phyloP scores from a whole-genome alignment of 2,113 vertebrate genomes.

The Spilogale gracilis region DNA sequence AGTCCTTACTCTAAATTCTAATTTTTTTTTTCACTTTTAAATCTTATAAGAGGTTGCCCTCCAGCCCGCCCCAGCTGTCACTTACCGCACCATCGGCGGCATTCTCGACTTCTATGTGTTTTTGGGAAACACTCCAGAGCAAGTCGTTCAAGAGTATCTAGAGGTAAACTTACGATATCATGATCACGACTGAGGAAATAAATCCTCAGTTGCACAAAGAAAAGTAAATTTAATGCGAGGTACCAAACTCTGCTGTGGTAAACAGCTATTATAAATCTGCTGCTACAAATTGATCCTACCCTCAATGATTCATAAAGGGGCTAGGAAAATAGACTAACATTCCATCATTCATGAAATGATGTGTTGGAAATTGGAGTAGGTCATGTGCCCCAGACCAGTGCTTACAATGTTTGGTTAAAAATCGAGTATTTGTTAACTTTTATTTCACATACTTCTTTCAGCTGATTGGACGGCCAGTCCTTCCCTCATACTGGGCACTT shows the following conservation, averaged over 20 bases:
- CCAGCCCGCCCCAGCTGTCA: constrained; percentile 93
- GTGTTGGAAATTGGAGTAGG: background rate
- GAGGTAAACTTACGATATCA: constrained; percentile 82
- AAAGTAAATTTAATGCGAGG: background rate
- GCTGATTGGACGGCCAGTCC: constrained; percentile 91
- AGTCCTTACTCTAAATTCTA: background rate
- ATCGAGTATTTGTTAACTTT: background rate
- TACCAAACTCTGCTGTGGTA: background rate
- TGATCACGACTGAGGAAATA: background rate
- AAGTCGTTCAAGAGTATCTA: constrained; percentile 92
- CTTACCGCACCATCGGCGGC: constrained; percentile 92
- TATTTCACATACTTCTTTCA: constrained; percentile 74
- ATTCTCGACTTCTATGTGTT: constrained; percentile 94
- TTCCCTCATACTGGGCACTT: constrained; percentile 93
- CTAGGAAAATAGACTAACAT: background rate
- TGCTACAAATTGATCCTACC: background rate
- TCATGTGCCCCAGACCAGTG: background rate
- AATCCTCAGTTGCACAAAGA: background rate
- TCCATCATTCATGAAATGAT: background rate
- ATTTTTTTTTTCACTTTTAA: constrained; percentile 4
- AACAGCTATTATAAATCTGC: background rate
- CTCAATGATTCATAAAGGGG: background rate
- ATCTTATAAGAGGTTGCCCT: constrained; percentile 89
- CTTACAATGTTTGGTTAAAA: background rate
- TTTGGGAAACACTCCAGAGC: constrained; percentile 92